phyloP scores from a whole-genome alignment of 2,113 vertebrate genomes.

The Rhea pennata region DNA sequence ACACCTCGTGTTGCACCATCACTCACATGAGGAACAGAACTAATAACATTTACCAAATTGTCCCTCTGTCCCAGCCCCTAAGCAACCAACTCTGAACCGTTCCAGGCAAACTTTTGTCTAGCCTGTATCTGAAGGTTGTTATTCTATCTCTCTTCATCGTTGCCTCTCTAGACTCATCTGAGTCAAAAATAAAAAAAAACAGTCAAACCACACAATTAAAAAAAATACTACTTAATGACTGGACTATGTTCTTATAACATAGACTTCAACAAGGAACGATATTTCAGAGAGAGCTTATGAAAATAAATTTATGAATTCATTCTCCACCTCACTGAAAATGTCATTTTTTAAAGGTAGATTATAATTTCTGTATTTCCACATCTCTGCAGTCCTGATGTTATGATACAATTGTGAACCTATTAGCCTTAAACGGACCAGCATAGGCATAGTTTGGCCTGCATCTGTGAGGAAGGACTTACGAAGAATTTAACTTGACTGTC shows the following conservation, averaged over 20 bases:
- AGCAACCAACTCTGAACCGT: accelerated
- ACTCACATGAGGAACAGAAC: neutral
- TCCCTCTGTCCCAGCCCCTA: accelerated
- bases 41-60: neutral
- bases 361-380: neutral
- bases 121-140: neutral
- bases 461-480: neutral
- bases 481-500: neutral
- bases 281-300: neutral
- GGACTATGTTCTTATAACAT: neutral
- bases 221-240: neutral
- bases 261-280: neutral
- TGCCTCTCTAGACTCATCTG: neutral
- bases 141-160: neutral
- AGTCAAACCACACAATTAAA: neutral
- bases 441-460: neutral
- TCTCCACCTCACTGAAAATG: neutral
- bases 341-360: neutral
- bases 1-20: accelerated
- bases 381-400: neutral
- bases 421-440: neutral
- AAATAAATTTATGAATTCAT: neutral
- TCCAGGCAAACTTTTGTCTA: neutral
- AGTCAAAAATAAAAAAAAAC: neutral
- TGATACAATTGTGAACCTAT: neutral